Conservation (phyloP, 2,797 vertebrate genomes). For the Rhinophrynus dorsalis region DNA sequence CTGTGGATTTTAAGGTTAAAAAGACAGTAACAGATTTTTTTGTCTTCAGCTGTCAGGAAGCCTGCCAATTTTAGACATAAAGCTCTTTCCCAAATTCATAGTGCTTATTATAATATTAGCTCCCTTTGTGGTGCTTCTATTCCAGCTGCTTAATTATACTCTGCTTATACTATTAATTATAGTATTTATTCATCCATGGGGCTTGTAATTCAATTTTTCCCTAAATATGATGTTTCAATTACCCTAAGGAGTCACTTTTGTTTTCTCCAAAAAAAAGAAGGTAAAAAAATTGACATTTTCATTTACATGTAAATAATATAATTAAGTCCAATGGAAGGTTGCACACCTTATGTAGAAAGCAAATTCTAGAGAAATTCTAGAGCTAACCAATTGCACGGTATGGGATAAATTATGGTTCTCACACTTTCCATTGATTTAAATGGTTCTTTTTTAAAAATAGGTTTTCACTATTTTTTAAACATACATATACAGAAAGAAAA, state of each 20-base stretch:
- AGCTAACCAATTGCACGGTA: too few species aligned
- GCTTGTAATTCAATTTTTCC: conserved; percentile 33
- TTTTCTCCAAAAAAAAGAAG: not conserved
- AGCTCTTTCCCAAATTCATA: conserved; percentile 28
- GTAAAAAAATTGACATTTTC: not conserved
- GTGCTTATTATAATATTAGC: conserved; percentile 47
- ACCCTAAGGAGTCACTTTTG: not conserved
- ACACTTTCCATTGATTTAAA: too few species aligned
- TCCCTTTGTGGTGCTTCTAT: conserved; percentile 31
- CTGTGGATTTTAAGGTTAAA: conserved; percentile 21
- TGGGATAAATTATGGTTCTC: too few species aligned
- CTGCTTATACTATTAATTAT: conserved; percentile 42
- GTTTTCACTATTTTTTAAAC: too few species aligned
- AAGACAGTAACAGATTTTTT: conserved; percentile 29
- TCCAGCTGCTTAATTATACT: conserved; percentile 48
- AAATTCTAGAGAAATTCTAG: too few species aligned
- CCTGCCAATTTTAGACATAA: conserved; percentile 30
- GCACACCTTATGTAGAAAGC: not conserved
- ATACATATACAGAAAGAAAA: too few species aligned
- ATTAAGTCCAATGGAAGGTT: not conserved
- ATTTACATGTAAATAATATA: not conserved
- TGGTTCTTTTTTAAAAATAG: too few species aligned
- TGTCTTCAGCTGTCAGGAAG: conserved; percentile 46
- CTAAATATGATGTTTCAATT: conserved; percentile 7
- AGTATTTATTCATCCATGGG: conserved; percentile 42